A percentile compares a stretch with the other conserved stretches of the same genome.
Evolutionary conservation across 2,797 vertebrate genomes (phyloP).

Genomic region (Hemibagrus guttatus): DNA sequence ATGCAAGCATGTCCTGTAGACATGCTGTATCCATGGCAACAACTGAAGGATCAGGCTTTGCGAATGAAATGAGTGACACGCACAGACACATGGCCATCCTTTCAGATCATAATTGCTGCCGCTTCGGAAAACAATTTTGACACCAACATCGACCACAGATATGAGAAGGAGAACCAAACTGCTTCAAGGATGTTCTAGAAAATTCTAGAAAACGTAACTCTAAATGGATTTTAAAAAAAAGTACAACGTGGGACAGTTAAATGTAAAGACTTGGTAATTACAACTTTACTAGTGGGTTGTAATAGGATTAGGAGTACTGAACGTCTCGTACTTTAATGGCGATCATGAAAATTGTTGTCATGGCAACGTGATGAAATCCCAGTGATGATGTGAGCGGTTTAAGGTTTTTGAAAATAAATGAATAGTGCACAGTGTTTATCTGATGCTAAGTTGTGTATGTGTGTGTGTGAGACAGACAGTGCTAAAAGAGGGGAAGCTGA

Average conservation of each 20-base stretch:
- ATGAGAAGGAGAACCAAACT: neutral
- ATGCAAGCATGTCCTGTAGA: neutral
- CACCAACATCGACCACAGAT: neutral
- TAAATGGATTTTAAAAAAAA: neutral
- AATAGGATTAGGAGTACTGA: neutral
- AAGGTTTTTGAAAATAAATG: too few species aligned
- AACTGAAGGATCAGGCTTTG: neutral
- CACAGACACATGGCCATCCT: neutral
- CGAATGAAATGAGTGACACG: neutral
- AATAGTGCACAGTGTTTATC: neutral
- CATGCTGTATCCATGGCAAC: conserved; percentile 19
- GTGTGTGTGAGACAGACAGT: conserved; percentile 79
- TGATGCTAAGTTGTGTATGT: neutral
- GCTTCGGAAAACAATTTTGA: too few species aligned
- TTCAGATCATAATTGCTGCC: neutral
- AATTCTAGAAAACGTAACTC: neutral
- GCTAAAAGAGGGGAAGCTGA: conserved; percentile 91
- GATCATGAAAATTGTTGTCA: neutral
- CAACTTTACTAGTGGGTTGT: neutral
- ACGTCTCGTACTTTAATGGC: neutral
- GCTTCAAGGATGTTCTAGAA: neutral
- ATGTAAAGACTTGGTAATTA: neutral
- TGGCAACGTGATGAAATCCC: neutral
- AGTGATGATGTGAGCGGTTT: neutral
- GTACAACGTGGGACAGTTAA: neutral